A percentile compares a stretch with the other conserved stretches of the same genome.
Evolutionary conservation across 2,888 invertebrate species (phyloP).

Genomic region (Sussaba pulchella): DNA sequence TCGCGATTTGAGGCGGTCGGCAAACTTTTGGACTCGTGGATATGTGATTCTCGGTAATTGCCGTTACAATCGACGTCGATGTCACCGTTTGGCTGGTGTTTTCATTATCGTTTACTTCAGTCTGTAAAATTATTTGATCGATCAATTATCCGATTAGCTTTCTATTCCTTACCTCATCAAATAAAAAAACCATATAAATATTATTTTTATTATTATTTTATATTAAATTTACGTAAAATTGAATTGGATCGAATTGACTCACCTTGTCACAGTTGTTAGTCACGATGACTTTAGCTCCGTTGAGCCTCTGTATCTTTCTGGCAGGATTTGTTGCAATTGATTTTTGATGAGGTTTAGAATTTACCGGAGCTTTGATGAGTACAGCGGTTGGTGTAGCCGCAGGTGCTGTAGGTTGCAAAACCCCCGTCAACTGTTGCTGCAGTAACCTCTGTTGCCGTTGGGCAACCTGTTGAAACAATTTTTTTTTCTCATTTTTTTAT

Average conservation of each 20-base stretch:
- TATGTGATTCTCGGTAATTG: conserved; percentile 80
- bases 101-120: conserved; percentile 80
- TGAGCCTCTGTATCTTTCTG: conserved; percentile 83
- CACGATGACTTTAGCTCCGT: conserved; percentile 82
- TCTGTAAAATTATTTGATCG: conserved; percentile 66
- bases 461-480: conserved; percentile 85
- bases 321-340: conserved; percentile 80
- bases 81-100: conserved; percentile 76
- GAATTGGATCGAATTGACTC: conserved; percentile 36
- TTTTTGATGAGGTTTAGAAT: conserved; percentile 80
- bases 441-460: conserved; percentile 88
- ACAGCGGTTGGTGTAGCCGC: conserved; percentile 78
- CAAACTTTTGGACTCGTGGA: conserved; percentile 77
- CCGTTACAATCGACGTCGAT: conserved; percentile 72
- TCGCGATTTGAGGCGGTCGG: conserved; percentile 85
- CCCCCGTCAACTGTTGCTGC: conserved; percentile 85
- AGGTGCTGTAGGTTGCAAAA: conserved; percentile 75
- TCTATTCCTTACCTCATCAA: too few relatives aligned
- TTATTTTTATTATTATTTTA: too few relatives aligned
- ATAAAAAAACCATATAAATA: too few relatives aligned
- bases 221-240: too few relatives aligned
- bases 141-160: too few relatives aligned
- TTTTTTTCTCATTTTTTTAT: background rate
- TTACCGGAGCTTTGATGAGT: conserved; percentile 77
- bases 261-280: conserved; percentile 83